Conservation (phyloP, 2,113 vertebrate genomes). For the Pimephales promelas region DNA sequence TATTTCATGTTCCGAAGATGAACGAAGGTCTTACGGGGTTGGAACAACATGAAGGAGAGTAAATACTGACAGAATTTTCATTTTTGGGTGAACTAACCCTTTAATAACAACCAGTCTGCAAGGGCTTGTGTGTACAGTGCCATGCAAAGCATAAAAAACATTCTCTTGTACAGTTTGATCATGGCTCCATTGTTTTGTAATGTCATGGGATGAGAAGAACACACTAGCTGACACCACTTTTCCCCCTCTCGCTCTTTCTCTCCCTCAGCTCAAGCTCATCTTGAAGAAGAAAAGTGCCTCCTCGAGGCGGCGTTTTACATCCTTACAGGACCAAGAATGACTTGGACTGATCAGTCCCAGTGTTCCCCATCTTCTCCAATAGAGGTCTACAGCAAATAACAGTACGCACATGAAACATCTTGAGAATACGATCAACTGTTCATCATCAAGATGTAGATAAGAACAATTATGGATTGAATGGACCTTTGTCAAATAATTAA, state of each 20-base stretch:
- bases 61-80: too few species aligned
- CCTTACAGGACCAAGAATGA: constrained; percentile 81
- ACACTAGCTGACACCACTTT: neutral
- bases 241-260: neutral
- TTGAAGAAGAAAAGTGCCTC: constrained; percentile 83
- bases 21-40: too few species aligned
- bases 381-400: constrained; percentile 31
- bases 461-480: neutral
- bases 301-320: constrained; percentile 75
- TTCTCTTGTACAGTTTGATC: neutral
- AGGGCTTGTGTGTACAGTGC: neutral
- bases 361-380: constrained; percentile 54
- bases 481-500: neutral
- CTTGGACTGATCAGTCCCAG: constrained; percentile 72
- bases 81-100: too few species aligned
- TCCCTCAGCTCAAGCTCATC: constrained; percentile 82
- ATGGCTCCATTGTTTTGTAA: neutral
- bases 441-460: neutral
- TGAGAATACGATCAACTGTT: neutral
- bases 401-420: neutral
- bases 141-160: neutral
- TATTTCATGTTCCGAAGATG: too few species aligned
- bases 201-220: neutral
- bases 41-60: too few species aligned
- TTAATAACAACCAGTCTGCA: neutral